Base-by-base conservation (phyloP, 1,140 invertebrate genomes). In the Aphis gossypii region DNA sequence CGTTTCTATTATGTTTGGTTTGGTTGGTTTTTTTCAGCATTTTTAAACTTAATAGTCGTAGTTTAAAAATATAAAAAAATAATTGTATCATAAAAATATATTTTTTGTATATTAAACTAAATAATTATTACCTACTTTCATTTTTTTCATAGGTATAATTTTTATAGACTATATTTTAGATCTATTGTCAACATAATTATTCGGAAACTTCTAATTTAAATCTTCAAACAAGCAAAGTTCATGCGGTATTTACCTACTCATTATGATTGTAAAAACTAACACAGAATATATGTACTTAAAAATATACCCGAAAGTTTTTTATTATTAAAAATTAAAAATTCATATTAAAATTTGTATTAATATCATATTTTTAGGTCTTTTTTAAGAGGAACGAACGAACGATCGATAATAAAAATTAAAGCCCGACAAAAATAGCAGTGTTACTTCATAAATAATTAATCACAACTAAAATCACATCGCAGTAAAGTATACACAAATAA, bases 261-360 rank as follows among this genome's bases (percentile, higher is more conserved):
- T n/a, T n/a, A 76, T n/a, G 30, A 76, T n/a, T 76, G 60, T 35
- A 76, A 84, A 30, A 84, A 11, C 21, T 41, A 41, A 84, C 25
- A 68, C 30, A 68, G 30, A 20, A 46, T 30, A 46, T 44, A 86
- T 86, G 41, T 11, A 6, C 11, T 86, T 86, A 44, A 30, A 86
- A 87, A 87, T 30, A 44, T 20, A 87, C 30, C 25, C 30, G 20
- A 87, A 87, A 87, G 84, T 87, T 87, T 48, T 48, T 87, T 76
- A 76, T 76, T 38, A 30, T 87, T 87, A 46, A 30, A 87, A 46
- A 46, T 87, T 87, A 46, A 87, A 30, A 48, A 48, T 48, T 87
- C 0, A 87, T 87, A 48, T 87, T 87, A 30, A 86, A 9, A 46
- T 87, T 87, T 87, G 14, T 87, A 48, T 87, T 84, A 84, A 84